Percentiles rank a stretch among this genome's conserved stretches.
These are phyloP conservation scores for Caenorhabditis becei DNA, from an alignment of 2,888 invertebrate genomes.

Conservation along the genomic window DNA sequence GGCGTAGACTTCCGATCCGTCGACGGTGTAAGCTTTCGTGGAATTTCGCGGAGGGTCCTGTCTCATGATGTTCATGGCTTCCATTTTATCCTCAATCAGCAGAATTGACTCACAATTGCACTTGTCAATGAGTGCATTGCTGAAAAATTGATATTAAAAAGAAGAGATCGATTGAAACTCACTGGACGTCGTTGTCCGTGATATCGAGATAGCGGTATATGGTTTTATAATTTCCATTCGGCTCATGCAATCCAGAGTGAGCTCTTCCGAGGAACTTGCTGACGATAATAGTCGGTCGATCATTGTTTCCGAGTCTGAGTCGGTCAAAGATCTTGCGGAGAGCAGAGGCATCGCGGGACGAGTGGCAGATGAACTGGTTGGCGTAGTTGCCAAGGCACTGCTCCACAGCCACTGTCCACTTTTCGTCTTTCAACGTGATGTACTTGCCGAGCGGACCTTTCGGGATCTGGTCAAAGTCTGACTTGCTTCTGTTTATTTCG, in stretches of 20 bases:
- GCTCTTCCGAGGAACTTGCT: slow-evolving; percentile 24
- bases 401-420: slow-evolving; percentile 74
- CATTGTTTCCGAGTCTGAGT: slow-evolving; percentile 14
- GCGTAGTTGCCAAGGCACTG: slow-evolving; percentile 42
- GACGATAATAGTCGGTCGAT: slow-evolving; percentile 45
- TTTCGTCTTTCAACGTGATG: slow-evolving; percentile 68
- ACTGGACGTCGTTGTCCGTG: slow-evolving; percentile 57
- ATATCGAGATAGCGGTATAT: slow-evolving; percentile 40
- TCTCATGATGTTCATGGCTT: slow-evolving; percentile 73
- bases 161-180: neutral
- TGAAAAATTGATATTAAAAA: slow-evolving; percentile 16
- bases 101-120: slow-evolving; percentile 67
- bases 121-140: slow-evolving; percentile 72
- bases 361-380: slow-evolving; percentile 47
- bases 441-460: slow-evolving; percentile 76
- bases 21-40: slow-evolving; percentile 62
- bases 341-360: neutral
- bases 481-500: slow-evolving; percentile 53
- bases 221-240: slow-evolving; percentile 13
- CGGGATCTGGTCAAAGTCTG: slow-evolving; percentile 64
- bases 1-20: slow-evolving; percentile 61
- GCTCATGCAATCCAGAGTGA: slow-evolving; percentile 39
- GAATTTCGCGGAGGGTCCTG: slow-evolving; percentile 68
- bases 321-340: slow-evolving; percentile 27
- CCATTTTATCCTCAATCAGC: slow-evolving; percentile 70